Evolutionary conservation across 2,797 vertebrate species (phyloP).

Genomic region (Chiroxiphia lanceolata): DNA sequence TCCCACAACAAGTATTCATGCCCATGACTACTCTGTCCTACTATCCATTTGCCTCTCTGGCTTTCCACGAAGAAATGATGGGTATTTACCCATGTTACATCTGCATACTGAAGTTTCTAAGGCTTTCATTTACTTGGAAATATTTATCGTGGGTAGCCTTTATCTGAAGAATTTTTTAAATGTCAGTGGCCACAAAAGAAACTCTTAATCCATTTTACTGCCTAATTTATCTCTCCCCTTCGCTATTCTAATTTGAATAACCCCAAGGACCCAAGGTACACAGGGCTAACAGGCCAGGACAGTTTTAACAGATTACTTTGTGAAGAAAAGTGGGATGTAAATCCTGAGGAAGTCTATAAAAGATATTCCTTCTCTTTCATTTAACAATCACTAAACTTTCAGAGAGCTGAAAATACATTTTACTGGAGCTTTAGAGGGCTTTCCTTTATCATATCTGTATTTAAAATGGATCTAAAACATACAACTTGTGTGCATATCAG

Average conservation of each 20-base stretch:
- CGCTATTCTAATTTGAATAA: background rate
- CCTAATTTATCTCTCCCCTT: constrained; percentile 48
- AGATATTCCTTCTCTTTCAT: background rate
- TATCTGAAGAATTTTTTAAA: constrained; percentile 64
- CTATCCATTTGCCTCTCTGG: background rate
- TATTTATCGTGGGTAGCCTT: constrained; percentile 56
- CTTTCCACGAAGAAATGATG: background rate
- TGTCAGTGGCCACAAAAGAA: constrained; percentile 59
- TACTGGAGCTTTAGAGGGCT: background rate
- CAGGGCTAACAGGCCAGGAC: constrained; percentile 15
- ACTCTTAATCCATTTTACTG: constrained; percentile 40
- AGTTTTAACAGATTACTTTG: constrained; percentile 28
- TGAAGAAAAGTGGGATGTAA: constrained; percentile 22
- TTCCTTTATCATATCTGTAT: background rate
- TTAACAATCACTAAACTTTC: background rate
- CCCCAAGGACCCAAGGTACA: constrained; percentile 8
- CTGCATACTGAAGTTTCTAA: constrained; percentile 18
- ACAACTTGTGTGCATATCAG: background rate
- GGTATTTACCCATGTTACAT: background rate
- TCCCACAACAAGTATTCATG: background rate
- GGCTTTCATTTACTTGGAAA: constrained; percentile 62
- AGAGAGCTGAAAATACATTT: background rate
- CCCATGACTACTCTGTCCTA: background rate
- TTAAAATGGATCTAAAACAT: background rate
- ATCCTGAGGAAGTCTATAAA: constrained; percentile 8